Base-by-base conservation (phyloP, 92 coral and sea anemone genomes). In the Paragorgia papillata region DNA sequence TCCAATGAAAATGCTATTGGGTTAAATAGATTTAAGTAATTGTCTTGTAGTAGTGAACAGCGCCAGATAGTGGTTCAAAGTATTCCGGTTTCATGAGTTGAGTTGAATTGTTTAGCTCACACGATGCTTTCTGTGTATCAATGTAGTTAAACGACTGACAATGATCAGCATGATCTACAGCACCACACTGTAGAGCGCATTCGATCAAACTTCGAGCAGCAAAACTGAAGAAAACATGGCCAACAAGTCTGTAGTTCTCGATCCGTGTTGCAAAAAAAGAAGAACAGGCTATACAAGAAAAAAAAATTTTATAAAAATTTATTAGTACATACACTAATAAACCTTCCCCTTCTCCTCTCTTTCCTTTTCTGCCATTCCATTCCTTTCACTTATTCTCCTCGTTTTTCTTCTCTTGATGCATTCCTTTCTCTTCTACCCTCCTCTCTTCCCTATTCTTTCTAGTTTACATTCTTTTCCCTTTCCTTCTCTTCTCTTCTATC, bases 21-120 rank as follows among this genome's bases (percentile, higher is more conserved):
- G n/a, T n/a, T n/a, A n/a, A n/a, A n/a, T n/a, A n/a, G n/a, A n/a
- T n/a, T n/a, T n/a, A n/a, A n/a, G n/a, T n/a, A n/a, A n/a, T 37
- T 37, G 43, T 4, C 10, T 37, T 62, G 44, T 62, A 34, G 43
- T 31, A 62, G 24, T 30, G 31, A 2, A 24, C 40, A 26, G 31
- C 68, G 34, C 48, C 68, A 31, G 43, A 22, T 9, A 43, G 40
- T 62, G 5, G 21, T 62, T 9, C 18, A 9, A 27, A 43, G 24
- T 62, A 0, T 34, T 0, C 21, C 24, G 44, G 34, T 17, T 39
- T 39, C 41, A 34, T 6, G 22, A 19, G 22, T 17, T 62, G 22
- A 62, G 7, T 27, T 62, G 68, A 62, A 62, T 62, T 30, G 40
- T 62, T 62, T 15, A 62, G 68, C 40, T 62, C 46, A 34, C 68